Percentiles rank a stretch among this genome's conserved stretches.
These are phyloP conservation scores for Phasianus colchicus DNA, from an alignment of 2,113 vertebrate species.

Conservation along the genomic window DNA sequence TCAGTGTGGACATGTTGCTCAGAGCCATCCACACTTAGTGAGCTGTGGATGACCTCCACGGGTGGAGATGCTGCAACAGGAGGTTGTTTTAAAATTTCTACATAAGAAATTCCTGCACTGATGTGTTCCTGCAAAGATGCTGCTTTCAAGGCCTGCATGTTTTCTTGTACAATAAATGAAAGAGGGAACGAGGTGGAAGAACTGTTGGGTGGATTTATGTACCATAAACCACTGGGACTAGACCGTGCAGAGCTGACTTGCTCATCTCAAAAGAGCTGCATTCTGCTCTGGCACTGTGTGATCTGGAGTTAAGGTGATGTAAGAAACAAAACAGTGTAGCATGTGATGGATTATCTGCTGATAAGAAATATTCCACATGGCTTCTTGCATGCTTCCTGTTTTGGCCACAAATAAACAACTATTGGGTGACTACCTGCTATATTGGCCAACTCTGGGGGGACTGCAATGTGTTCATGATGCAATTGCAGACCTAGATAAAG, in stretches of 20 bases:
- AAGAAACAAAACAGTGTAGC: not conserved
- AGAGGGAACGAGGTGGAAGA: not conserved
- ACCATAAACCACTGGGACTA: not conserved
- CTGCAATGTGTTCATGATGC: not conserved
- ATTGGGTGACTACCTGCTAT: not conserved
- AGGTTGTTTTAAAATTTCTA: not conserved
- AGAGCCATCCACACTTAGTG: not conserved
- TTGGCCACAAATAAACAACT: not conserved
- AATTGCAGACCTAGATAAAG: not conserved
- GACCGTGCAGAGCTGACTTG: fast-evolving
- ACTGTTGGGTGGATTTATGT: not conserved
- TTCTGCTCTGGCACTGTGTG: not conserved
- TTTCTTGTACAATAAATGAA: not conserved
- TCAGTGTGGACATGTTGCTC: not conserved
- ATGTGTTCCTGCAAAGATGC: not conserved
- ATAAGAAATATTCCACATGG: not conserved
- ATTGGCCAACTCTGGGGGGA: not conserved
- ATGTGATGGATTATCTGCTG: not conserved
- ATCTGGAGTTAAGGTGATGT: not conserved
- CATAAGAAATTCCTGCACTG: not conserved
- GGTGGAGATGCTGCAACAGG: not conserved
- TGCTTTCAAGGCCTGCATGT: not conserved
- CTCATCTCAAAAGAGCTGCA: not conserved
- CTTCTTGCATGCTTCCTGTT: not conserved
- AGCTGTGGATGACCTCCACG: not conserved